Evolutionary conservation across 2,113 vertebrate species (phyloP).

Genomic region (Porphyrio hochstetteri): DNA sequence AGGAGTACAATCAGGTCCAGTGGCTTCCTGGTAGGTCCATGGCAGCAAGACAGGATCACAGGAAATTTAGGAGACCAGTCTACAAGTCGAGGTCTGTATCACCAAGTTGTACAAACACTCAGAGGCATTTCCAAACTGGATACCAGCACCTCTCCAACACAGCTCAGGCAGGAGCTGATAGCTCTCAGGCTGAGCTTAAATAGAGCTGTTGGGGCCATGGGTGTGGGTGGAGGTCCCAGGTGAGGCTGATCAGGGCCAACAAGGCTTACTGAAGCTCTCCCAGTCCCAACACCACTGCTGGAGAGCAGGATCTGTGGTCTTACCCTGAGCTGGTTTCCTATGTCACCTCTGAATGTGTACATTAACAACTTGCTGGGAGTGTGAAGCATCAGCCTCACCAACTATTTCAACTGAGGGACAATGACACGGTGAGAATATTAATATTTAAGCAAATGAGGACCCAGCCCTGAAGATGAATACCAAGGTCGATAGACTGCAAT

Average conservation of each 20-base stretch:
- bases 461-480: neutral
- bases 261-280: neutral
- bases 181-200: neutral
- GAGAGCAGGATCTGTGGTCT: neutral
- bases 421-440: neutral
- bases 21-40: fast-evolving
- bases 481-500: neutral
- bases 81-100: fast-evolving
- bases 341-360: fast-evolving
- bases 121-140: fast-evolving
- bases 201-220: neutral
- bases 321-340: neutral
- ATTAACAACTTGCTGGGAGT: neutral
- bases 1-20: neutral
- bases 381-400: neutral
- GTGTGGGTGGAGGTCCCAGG: neutral
- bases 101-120: fast-evolving
- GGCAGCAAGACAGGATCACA: fast-evolving
- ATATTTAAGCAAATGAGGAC: neutral
- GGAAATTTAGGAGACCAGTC: neutral
- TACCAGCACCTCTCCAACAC: fast-evolving
- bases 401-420: neutral
- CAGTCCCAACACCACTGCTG: neutral
- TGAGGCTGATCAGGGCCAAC: neutral
- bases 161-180: fast-evolving